Evolutionary conservation across 2,888 invertebrate genomes (phyloP), one percentile per base, ranked within the genome.

Genomic region (Lapara coniferarum): DNA sequence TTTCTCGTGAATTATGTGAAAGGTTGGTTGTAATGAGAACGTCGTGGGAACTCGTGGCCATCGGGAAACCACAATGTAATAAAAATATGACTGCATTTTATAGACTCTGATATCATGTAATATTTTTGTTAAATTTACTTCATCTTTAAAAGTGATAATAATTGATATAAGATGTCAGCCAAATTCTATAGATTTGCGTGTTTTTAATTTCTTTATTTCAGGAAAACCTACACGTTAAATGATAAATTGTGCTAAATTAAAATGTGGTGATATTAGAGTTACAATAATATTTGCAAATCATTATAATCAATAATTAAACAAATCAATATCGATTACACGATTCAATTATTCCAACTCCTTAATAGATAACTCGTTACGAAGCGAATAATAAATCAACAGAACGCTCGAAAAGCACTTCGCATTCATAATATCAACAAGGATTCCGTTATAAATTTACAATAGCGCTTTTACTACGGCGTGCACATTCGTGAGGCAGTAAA

Each of bases 401-500:
- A 44, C 13, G 53, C n/a, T 14, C 55, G 30, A 49, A 69, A 52
- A 44, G 66, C 25, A 59, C 25, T 68, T 46, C 10, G 51, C 30
- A 30, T 44, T 66, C 56, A 66, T 44, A 52, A 37, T 63, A 52
- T 53, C 58, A 56, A 46, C 52, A 57, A 67, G 44, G 44, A 25
- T 66, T 49, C 69, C 49, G 30, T 57, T 66, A 69, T 63, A 68
- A 66, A 68, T 70, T 66, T 66, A 66, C 53, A 57, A 68, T 66
- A 14, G 19, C 44, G 71, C 72, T 78, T 77, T 78, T 80, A 75
- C 77, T 75, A 56, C 55, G 63, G 71, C 69, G 63, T 63, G 73
- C 72, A 72, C 71, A 72, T 72, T 83, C 82, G 81, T 78, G 78
- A 75, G 70, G 77, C 78, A 68, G 78, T 88, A 86, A 87, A 87